Conservation (phyloP, 2,113 vertebrate species). For the Amphiprion percula region DNA sequence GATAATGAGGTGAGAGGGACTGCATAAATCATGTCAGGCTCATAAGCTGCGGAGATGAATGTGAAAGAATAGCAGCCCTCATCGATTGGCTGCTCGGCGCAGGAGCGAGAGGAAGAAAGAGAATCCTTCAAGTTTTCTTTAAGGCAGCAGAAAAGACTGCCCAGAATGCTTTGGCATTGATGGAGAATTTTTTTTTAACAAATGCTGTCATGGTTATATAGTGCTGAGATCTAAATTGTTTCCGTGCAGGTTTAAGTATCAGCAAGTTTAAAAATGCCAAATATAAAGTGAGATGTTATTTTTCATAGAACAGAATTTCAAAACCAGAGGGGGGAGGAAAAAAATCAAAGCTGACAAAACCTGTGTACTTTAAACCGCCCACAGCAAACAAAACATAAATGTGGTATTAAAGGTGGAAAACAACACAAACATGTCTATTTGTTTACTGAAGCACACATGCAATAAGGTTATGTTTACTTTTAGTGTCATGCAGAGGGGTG, state of each 20-base stretch:
- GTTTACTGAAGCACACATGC: too few relatives aligned
- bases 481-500: too few relatives aligned
- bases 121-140: constrained; percentile 42
- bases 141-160: constrained; percentile 15
- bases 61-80: constrained; percentile 64
- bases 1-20: constrained; percentile 78
- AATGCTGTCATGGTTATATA: neutral
- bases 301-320: too few relatives aligned
- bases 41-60: constrained; percentile 70
- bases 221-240: neutral
- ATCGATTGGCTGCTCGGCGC: constrained; percentile 61
- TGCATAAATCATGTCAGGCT: constrained; percentile 76
- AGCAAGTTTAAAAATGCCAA: too few relatives aligned
- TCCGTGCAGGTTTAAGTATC: neutral
- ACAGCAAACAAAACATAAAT: too few relatives aligned
- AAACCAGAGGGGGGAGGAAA: too few relatives aligned
- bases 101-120: constrained; percentile 41
- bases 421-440: neutral
- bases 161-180: constrained; percentile 2
- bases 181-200: neutral
- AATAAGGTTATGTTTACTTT: too few relatives aligned
- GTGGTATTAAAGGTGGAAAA: neutral
- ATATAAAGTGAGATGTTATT: too few relatives aligned
- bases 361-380: too few relatives aligned
- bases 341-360: too few relatives aligned